A percentile compares a stretch with the other conserved stretches of the same genome.
These are phyloP conservation scores for Penelope pileata DNA, from an alignment of 2,113 vertebrate genomes.

Conservation along the genomic window DNA sequence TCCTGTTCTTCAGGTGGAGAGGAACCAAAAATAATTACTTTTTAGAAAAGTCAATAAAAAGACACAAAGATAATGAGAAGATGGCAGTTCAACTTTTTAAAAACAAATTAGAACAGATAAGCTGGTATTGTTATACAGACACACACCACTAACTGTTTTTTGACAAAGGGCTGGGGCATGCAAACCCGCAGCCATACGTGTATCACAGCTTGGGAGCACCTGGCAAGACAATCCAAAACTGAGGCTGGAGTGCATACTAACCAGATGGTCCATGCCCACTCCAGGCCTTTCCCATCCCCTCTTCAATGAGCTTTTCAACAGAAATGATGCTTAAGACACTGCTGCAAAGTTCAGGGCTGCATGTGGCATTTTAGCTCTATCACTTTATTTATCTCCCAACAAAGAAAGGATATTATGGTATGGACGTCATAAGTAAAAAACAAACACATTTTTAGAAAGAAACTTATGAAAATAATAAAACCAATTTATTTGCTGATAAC, in stretches of 20 bases:
- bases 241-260: neutral
- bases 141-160: neutral
- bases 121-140: fast-evolving
- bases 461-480: neutral
- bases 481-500: neutral
- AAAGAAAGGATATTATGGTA: neutral
- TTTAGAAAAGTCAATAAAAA: neutral
- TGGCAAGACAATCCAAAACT: neutral
- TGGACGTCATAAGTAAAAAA: neutral
- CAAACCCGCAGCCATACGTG: neutral
- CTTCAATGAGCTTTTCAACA: neutral
- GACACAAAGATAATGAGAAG: neutral
- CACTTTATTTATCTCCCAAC: neutral
- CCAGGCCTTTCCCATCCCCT: neutral
- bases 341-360: neutral
- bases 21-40: neutral
- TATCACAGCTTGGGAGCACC: neutral
- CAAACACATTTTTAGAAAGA: neutral
- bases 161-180: neutral
- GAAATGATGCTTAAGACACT: neutral
- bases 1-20: neutral
- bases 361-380: neutral
- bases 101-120: neutral
- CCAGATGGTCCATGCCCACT: neutral
- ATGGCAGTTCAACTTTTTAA: neutral